Percentiles rank a stretch among this genome's conserved stretches.
These are phyloP conservation scores for Cynopterus sphinx DNA, from an alignment of 2,797 vertebrate genomes.

Conservation along the genomic window DNA sequence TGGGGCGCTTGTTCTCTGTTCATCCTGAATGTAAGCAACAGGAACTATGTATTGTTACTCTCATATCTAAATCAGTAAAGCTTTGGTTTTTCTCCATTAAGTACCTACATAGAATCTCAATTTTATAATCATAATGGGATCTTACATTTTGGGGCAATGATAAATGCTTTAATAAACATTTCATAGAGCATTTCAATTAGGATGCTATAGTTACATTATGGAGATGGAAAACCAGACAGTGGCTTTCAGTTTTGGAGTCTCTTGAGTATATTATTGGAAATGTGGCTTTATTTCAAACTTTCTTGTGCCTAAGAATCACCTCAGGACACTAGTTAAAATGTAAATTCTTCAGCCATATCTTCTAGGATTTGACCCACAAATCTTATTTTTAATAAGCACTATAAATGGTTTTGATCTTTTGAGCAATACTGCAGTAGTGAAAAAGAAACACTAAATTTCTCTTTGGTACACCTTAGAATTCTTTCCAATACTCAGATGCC, in stretches of 20 bases:
- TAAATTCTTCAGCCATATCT: background rate
- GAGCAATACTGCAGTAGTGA: slow-evolving; percentile 21
- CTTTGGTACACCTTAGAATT: background rate
- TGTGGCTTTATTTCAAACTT: background rate
- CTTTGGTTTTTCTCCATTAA: background rate
- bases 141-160: background rate
- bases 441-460: slow-evolving; percentile 8
- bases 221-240: background rate
- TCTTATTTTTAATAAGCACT: slow-evolving; percentile 26
- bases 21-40: background rate
- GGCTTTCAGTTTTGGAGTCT: background rate
- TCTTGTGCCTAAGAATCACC: background rate
- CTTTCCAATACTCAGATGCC: slow-evolving; percentile 24
- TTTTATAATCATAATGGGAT: background rate
- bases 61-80: background rate
- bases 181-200: background rate
- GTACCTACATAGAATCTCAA: background rate
- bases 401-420: slow-evolving; percentile 15
- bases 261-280: background rate
- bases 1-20: background rate
- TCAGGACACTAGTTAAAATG: background rate
- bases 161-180: background rate
- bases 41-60: background rate
- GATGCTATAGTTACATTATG: background rate
- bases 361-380: background rate